Conservation (phyloP, 2,113 vertebrate genomes). For the Charadrius vociferus region DNA sequence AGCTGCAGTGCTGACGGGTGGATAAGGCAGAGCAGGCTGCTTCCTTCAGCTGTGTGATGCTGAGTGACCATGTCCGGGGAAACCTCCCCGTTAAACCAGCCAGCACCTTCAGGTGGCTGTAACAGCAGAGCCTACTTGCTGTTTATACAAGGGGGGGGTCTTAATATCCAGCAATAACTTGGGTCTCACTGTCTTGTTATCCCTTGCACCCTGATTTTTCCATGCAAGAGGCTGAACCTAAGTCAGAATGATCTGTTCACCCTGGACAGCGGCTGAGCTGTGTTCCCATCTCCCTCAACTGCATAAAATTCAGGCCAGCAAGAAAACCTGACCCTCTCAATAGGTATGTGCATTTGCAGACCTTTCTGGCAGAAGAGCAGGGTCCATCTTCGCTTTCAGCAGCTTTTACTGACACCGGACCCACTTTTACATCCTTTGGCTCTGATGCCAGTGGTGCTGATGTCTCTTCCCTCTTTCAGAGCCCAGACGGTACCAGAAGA, state of each 20-base stretch:
- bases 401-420: not conserved
- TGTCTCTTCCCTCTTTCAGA: not conserved
- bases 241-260: not conserved
- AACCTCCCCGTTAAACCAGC: not conserved
- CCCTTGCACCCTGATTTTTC: not conserved
- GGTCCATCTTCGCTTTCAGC: not conserved
- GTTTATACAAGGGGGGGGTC: not conserved
- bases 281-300: not conserved
- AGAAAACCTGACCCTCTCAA: not conserved
- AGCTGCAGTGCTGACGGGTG: not conserved
- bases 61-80: not conserved
- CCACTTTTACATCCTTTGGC: not conserved
- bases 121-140: not conserved
- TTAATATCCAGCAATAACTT: not conserved
- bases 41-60: accelerated
- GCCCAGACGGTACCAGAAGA: not conserved
- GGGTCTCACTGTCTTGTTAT: not conserved
- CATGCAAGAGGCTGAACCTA: not conserved
- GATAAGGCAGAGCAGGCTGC: not conserved
- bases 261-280: not conserved
- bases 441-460: not conserved
- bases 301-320: not conserved
- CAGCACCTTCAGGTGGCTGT: not conserved
- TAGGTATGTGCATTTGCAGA: not conserved
- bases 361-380: not conserved